Base-by-base conservation (phyloP, 1,140 invertebrate species). In the Antheraea pernyi region DNA sequence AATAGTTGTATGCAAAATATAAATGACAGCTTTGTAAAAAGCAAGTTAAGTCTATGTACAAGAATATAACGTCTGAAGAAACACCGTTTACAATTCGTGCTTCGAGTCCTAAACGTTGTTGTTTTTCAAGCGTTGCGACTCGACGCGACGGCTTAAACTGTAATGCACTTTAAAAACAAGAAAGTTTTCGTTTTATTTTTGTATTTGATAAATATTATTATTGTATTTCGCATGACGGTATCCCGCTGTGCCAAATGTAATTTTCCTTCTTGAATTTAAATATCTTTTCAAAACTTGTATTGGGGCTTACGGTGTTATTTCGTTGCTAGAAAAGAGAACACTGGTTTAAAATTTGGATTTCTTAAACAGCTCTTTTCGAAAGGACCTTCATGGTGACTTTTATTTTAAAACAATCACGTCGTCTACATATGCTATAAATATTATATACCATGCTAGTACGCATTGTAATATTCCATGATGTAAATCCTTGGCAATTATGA, bases 101-200 rank as follows among this genome's bases (percentile, higher is more conserved):
- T 53, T 53, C 46, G 46, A 53, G 46, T 53, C 46, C 46, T 53
- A 53, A 53, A 53, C 46, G 46, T 53, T 53, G 46, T 53, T 53
- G 46, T 13, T 11, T 53, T 53, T 16, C 46, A n/a, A 53, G 46
- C 46, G 16, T 53, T 13, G 46, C 10, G 46, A 53, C 46, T 9
- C 46, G 46, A 53, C 46, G 46, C 46, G 46, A 53, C 46, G 46
- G 46, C 16, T 53, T 53, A 13, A 53, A n/a, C 46, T 53, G 46
- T 53, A 53, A 53, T 53, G 46, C 46, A 53, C 46, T 53, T 53
- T 53, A 10, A 53, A 53, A 53, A 53, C 46, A 53, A 53, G 9
- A 6, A 53, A 53, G 0, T 11, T 53, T 53, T 53, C 46, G 46
- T 53, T 53, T 53, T 53, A 53, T 11, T 53, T 53, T 53, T 53